Base-by-base conservation (phyloP, 2,113 vertebrate species). In the Phylloscopus trochiloides region DNA sequence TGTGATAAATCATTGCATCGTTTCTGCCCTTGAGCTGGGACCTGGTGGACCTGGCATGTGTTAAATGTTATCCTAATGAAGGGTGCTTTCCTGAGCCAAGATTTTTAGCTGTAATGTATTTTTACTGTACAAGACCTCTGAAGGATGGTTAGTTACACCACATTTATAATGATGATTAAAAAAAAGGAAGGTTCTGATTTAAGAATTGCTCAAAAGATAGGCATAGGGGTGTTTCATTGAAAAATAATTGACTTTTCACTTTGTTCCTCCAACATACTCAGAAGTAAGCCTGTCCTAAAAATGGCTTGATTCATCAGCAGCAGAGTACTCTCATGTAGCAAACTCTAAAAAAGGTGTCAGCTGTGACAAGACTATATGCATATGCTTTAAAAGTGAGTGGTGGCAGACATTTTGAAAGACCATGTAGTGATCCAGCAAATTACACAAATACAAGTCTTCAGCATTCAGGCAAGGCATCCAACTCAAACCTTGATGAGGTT, bases 301-400 rank as follows among this genome's bases (percentile, higher is more conserved):
- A 79, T 84, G 91, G 63, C 67, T 96, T 88, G 90, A 90, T 93
- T 87, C 81, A 83, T 78, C 79, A 96, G 47, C 75, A 91, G 63
- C 74, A 62, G 80, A 87, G 85, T 73, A 91, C 74, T 96, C 57
- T 72, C 58, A 59, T 54, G 71, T 75, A 83, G 75, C 78, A 90
- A 90, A 86, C 73, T 79, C 67, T 70, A 92, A 95, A 94, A 93
- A 93, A 92, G 75, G 82, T 94, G 92, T 97, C 94, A 94, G 82
- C 88, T 92, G 59, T 77, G 92, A 94, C 82, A 90, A 88, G 78
- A 31, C 82, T 92, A 3, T 82, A 83, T 90, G 62, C 73, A 91
- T 87, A 97, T 52, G 88, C 67, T 93, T 83, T 73, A 43, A 55
- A 88, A 96, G 18, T 59, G 78, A 94, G 83, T 90, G 81, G 73